Evolutionary conservation across 2,797 vertebrate species (phyloP).

Genomic region (Bucorvus abyssinicus): DNA sequence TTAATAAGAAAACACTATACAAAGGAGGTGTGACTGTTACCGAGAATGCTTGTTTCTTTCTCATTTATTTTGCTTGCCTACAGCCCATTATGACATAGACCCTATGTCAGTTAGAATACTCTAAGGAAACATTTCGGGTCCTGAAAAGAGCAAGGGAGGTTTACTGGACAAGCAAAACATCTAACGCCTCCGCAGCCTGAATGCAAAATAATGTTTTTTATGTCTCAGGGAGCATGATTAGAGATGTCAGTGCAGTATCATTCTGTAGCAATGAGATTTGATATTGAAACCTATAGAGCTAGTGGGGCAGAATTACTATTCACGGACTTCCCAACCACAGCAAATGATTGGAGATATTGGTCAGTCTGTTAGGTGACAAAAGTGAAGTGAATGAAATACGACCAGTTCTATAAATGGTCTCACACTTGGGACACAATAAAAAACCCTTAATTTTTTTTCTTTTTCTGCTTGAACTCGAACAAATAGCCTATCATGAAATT

Average conservation of each 20-base stretch:
- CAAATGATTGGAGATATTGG: background rate
- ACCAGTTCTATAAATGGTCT: background rate
- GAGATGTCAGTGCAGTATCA: background rate
- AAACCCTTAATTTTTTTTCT: background rate
- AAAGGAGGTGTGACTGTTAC: background rate
- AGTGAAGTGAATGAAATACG: background rate
- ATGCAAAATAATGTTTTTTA: background rate
- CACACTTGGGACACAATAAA: background rate
- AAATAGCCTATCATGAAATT: background rate
- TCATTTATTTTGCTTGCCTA: background rate
- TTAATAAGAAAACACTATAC: background rate
- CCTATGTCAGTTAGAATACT: background rate
- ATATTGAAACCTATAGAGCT: background rate
- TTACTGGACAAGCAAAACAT: background rate
- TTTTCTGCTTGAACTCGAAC: background rate
- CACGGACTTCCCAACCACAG: background rate
- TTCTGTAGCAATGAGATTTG: background rate
- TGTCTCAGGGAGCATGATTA: background rate
- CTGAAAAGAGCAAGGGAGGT: background rate
- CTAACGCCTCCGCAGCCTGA: background rate
- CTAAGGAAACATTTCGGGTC: background rate
- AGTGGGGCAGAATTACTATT: background rate
- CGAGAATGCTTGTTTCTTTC: background rate
- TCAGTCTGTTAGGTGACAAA: background rate
- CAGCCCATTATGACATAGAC: background rate